These are phyloP conservation scores for Tiaroga cobitis DNA, from an alignment of 2,797 vertebrate species.

Conservation along the genomic window DNA sequence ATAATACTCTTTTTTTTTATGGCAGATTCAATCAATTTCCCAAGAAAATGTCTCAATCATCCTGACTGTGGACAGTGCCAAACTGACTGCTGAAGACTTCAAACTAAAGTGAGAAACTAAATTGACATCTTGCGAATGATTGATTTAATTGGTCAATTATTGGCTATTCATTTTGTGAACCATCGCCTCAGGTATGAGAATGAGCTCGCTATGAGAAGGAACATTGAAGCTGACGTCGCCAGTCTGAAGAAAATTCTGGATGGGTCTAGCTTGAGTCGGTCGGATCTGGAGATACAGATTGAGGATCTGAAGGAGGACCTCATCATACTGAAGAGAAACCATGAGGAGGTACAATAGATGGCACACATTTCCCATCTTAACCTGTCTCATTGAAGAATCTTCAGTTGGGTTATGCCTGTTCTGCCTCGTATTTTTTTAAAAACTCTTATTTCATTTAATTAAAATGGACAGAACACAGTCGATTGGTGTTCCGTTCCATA, in stretches of 20 bases:
- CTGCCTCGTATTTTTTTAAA: neutral
- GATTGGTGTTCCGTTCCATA: neutral
- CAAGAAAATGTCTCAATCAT: slow-evolving; percentile 63
- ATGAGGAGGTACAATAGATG: slow-evolving; percentile 77
- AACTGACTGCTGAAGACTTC: slow-evolving; percentile 74
- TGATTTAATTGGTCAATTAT: slow-evolving; percentile 6
- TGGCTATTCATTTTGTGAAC: neutral
- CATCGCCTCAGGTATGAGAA: slow-evolving; percentile 68
- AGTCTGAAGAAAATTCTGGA: slow-evolving; percentile 75
- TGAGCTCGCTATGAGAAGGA: slow-evolving; percentile 67
- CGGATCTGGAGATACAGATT: slow-evolving; percentile 80
- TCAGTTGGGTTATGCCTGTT: neutral
- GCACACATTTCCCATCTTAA: slow-evolving; percentile 4
- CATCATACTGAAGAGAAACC: slow-evolving; percentile 78
- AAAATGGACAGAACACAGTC: neutral
- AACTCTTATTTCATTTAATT: neutral
- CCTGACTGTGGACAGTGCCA: slow-evolving; percentile 70
- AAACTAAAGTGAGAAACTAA: slow-evolving; percentile 71
- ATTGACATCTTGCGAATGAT: neutral
- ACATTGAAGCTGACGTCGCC: slow-evolving; percentile 76
- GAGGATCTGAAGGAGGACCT: slow-evolving; percentile 82
- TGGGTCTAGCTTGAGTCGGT: slow-evolving; percentile 74
- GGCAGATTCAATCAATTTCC: slow-evolving; percentile 66
- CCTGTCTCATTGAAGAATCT: neutral
- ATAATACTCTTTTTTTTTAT: slow-evolving; percentile 1